Conservation (phyloP, 2,113 vertebrate species). For the Centropus bengalensis region DNA sequence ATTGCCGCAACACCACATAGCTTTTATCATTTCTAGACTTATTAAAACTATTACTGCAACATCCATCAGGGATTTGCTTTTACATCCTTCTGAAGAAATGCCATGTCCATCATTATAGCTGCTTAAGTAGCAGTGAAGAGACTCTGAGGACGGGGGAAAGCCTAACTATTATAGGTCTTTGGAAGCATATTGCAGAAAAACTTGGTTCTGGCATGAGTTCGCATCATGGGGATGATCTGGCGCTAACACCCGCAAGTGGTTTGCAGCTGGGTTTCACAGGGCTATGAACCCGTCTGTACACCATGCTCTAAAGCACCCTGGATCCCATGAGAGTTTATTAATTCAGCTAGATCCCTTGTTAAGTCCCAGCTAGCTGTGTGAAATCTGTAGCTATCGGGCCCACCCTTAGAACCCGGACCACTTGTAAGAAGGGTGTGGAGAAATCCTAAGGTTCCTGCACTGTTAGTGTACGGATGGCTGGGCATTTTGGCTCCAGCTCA, state of each 20-base stretch:
- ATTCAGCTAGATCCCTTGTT: neutral
- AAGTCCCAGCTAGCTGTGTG: neutral
- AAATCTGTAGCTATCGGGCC: neutral
- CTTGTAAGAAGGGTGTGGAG: neutral
- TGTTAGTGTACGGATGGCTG: neutral
- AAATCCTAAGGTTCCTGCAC: neutral
- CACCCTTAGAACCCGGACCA: neutral
- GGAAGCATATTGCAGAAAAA: neutral
- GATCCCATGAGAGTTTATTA: neutral
- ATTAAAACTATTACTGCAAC: neutral
- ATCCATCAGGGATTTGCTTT: neutral
- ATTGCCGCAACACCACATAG: neutral
- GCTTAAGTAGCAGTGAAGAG: neutral
- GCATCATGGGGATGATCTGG: neutral
- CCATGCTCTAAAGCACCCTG: neutral
- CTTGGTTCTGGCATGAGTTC: neutral
- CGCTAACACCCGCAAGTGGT: neutral
- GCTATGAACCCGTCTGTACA: neutral
- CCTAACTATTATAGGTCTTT: neutral
- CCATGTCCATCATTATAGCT: neutral
- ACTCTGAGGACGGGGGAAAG: neutral
- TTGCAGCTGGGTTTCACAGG: neutral
- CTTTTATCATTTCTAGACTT: neutral
- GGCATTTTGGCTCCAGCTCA: neutral
- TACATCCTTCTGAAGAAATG: neutral